phyloP scores from a whole-genome alignment of 64 coral and sea anemone genomes.

The Trachythela sp. region DNA sequence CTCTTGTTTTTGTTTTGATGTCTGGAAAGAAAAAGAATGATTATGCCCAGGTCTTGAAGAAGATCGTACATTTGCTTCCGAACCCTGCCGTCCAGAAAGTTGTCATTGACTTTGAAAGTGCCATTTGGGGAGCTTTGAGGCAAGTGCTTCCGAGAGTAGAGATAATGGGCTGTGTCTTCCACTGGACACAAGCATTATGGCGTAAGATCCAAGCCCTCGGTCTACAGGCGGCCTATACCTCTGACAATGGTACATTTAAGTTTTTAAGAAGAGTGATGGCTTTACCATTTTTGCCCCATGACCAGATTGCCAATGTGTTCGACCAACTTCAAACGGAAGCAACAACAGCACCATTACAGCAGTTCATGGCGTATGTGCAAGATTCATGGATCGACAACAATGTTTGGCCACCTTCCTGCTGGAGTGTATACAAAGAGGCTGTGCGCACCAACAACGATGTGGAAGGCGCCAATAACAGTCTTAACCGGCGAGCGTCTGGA shows the following conservation, averaged over 20 bases:
- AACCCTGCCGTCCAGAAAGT: not conserved
- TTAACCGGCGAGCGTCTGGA: not conserved
- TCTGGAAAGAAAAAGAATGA: not conserved
- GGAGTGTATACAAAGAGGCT: slow-evolving; percentile 24
- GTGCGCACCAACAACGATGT: slow-evolving; percentile 20
- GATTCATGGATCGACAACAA: not conserved
- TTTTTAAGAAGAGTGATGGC: not conserved
- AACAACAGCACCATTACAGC: not conserved
- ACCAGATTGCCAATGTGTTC: not conserved
- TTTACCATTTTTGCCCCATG: not conserved
- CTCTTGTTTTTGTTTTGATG: not conserved
- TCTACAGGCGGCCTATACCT: not conserved
- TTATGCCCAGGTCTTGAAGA: not conserved
- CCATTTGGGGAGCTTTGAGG: not conserved
- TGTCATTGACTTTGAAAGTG: not conserved
- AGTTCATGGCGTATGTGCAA: not conserved
- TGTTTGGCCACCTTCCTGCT: not conserved
- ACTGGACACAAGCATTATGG: not conserved
- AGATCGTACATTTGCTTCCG: not conserved
- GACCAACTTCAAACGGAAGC: not conserved
- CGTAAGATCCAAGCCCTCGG: not conserved
- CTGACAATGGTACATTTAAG: not conserved
- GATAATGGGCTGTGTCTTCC: not conserved
- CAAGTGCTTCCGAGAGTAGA: not conserved
- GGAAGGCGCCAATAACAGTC: not conserved